phyloP scores from a whole-genome alignment of 1,140 invertebrate species.

The Sinella curviseta region DNA sequence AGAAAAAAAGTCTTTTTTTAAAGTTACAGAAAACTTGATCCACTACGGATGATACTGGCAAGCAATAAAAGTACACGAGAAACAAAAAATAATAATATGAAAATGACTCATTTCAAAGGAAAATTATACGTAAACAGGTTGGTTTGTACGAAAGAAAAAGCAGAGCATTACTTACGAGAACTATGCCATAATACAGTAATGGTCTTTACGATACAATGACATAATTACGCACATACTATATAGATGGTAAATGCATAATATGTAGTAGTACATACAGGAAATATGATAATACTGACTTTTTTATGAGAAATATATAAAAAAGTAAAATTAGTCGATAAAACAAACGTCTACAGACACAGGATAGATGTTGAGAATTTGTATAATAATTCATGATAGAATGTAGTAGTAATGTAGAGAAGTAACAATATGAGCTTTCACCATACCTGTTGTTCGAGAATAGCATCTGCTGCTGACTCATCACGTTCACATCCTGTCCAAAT shows the following conservation, averaged over 20 bases:
- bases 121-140: background rate
- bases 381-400: no score
- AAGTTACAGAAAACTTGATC: background rate
- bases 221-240: background rate
- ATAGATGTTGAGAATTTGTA: background rate
- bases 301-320: background rate
- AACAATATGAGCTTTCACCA: no score
- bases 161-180: background rate
- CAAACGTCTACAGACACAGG: background rate
- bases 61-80: background rate
- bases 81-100: background rate
- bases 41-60: background rate
- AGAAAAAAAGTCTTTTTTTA: no score
- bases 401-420: no score
- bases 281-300: background rate
- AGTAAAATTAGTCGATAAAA: no score
- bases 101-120: background rate
- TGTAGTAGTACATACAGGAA: background rate
- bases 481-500: conserved; percentile 50
- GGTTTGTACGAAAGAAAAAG: conserved; percentile 19
- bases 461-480: conserved; percentile 33
- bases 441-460: conserved; percentile 30
- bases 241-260: background rate
- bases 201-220: background rate
- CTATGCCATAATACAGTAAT: background rate